Conservation (phyloP, 2,888 invertebrate species). For the Microchrysa polita region DNA sequence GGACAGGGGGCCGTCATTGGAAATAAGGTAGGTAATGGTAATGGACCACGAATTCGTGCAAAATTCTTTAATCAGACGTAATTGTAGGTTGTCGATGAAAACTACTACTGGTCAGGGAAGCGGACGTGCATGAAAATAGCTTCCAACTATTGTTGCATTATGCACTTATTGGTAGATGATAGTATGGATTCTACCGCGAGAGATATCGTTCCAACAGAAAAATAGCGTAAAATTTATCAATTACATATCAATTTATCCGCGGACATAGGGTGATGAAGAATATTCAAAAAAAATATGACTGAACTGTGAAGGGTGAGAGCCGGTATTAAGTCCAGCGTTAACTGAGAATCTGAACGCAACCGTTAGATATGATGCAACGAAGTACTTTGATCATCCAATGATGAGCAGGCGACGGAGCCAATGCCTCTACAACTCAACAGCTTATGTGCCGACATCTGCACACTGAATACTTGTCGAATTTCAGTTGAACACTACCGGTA, state of each 20-base stretch:
- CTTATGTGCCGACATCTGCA: too few relatives aligned
- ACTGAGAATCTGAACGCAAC: too few relatives aligned
- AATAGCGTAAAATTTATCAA: constrained; percentile 27
- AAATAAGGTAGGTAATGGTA: constrained; percentile 30
- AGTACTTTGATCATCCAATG: too few relatives aligned
- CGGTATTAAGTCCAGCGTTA: too few relatives aligned
- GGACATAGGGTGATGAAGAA: constrained; percentile 24
- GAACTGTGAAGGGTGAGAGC: too few relatives aligned
- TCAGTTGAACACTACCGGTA: too few relatives aligned
- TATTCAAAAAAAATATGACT: constrained; percentile 6
- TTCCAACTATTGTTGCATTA: constrained; percentile 25
- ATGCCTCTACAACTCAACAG: too few relatives aligned
- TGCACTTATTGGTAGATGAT: background rate
- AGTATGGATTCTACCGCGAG: constrained; percentile 12
- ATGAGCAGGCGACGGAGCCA: too few relatives aligned
- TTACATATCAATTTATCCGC: background rate
- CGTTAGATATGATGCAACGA: too few relatives aligned
- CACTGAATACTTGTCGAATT: too few relatives aligned
- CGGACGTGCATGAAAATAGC: constrained; percentile 5
- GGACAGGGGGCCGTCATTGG: background rate
- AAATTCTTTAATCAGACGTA: constrained; percentile 37
- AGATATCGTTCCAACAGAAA: constrained; percentile 9
- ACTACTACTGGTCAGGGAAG: constrained; percentile 6
- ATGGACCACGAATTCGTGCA: constrained; percentile 26
- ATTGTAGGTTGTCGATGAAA: constrained; percentile 16